Evolutionary conservation across 2,797 vertebrate genomes (phyloP).

Genomic region (Telmatherina bonti): DNA sequence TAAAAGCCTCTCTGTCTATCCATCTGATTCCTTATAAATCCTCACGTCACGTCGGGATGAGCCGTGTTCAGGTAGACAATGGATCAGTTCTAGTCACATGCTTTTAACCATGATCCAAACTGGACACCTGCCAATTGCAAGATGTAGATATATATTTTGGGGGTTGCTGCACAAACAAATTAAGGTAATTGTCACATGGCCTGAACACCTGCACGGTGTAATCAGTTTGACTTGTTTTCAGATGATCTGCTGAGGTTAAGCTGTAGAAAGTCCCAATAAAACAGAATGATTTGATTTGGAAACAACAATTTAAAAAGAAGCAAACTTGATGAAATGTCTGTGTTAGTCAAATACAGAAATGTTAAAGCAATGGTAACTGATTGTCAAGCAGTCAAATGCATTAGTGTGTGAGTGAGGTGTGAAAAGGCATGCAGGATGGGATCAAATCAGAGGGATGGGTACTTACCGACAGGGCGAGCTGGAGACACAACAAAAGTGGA

Average conservation of each 20-base stretch:
- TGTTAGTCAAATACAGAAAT: constrained; percentile 62
- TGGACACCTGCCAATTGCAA: background rate
- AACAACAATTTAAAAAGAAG: constrained; percentile 1
- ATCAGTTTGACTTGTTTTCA: background rate
- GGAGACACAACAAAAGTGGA: constrained; percentile 97
- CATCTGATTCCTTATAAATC: background rate
- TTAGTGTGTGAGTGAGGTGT: constrained; percentile 41
- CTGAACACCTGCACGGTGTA: background rate
- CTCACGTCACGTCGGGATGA: too few species aligned
- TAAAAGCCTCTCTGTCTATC: background rate
- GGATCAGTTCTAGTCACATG: background rate
- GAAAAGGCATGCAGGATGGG: constrained; percentile 88
- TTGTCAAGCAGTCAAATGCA: constrained; percentile 62
- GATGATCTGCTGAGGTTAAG: background rate
- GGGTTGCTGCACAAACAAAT: background rate
- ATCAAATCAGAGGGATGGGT: constrained; percentile 92
- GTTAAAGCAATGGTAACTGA: constrained; percentile 73
- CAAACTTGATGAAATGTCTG: constrained; percentile 30
- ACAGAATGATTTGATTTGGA: constrained; percentile 4
- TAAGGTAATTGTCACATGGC: background rate
- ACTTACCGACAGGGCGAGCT: constrained; percentile 99
- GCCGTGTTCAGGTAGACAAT: too few species aligned
- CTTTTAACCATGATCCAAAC: background rate
- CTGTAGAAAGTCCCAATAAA: constrained; percentile 5
- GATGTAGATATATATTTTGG: background rate